A percentile compares a stretch with the other conserved stretches of the same genome.
Conservation (phyloP, 2,797 vertebrate genomes). For the Spinus pinus region DNA sequence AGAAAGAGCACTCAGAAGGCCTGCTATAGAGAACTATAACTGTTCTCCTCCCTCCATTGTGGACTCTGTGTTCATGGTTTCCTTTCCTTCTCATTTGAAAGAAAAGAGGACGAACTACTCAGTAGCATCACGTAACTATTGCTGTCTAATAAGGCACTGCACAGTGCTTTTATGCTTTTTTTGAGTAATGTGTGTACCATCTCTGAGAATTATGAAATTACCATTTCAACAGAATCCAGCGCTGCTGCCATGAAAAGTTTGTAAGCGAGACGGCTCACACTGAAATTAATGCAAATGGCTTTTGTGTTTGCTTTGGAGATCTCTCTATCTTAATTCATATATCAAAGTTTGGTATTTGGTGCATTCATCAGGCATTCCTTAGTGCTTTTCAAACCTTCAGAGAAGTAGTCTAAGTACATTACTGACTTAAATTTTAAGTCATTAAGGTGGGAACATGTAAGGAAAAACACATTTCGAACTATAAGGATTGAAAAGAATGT, state of each 20-base stretch:
- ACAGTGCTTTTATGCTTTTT: constrained; percentile 27
- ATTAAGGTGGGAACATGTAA: neutral
- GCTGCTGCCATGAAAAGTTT: constrained; percentile 57
- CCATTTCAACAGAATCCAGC: constrained; percentile 59
- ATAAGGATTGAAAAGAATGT: neutral
- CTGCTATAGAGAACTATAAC: neutral
- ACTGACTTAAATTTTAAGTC: constrained; percentile 23
- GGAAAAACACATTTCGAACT: neutral
- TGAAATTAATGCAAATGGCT: constrained; percentile 62
- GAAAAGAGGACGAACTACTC: constrained; percentile 42
- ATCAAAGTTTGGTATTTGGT: constrained; percentile 50
- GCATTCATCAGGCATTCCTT: constrained; percentile 38
- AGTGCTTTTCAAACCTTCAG: constrained; percentile 30
- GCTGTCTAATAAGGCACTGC: constrained; percentile 36
- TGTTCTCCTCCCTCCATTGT: neutral
- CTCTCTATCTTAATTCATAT: constrained; percentile 57
- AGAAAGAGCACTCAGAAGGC: neutral
- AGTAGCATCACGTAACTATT: constrained; percentile 11
- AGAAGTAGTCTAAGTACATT: constrained; percentile 13
- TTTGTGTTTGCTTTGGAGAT: constrained; percentile 64
- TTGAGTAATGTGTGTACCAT: constrained; percentile 44
- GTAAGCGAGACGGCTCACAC: constrained; percentile 44
- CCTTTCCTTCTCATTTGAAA: constrained; percentile 52
- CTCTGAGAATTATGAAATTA: constrained; percentile 62
- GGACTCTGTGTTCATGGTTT: constrained; percentile 31